Percentiles rank a stretch among this genome's conserved stretches.
These are phyloP conservation scores for Parotocinclus haroldoi DNA, from an alignment of 2,797 vertebrate genomes.

Conservation along the genomic window DNA sequence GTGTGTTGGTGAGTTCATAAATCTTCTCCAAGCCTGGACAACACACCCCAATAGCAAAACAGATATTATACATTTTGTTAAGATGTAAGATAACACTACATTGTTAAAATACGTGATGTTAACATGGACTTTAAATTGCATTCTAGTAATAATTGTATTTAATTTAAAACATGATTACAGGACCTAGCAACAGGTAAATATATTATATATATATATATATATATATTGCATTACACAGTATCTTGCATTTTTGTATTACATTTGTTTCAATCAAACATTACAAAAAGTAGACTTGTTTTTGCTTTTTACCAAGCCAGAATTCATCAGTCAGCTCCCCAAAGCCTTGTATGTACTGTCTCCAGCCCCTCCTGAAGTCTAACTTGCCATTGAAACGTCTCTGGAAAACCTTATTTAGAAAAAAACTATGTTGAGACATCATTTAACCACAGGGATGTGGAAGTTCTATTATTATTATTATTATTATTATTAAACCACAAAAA, in stretches of 20 bases:
- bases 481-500: neutral
- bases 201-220: too few species aligned
- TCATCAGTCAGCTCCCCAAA: slow-evolving; percentile 84
- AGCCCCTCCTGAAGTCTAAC: slow-evolving; percentile 86
- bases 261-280: neutral
- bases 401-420: slow-evolving; percentile 71
- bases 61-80: neutral
- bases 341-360: slow-evolving; percentile 82
- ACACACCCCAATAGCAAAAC: neutral
- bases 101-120: too few species aligned
- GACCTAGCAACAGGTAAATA: too few species aligned
- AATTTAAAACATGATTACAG: too few species aligned
- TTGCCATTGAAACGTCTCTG: slow-evolving; percentile 79
- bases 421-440: neutral
- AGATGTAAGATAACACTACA: neutral
- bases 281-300: neutral
- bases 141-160: too few species aligned
- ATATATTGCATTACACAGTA: neutral
- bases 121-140: too few species aligned
- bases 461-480: too few species aligned
- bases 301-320: slow-evolving; percentile 82
- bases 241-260: neutral
- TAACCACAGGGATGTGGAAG: too few species aligned
- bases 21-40: slow-evolving; percentile 83
- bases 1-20: slow-evolving; percentile 77